phyloP scores from a whole-genome alignment of 2,797 vertebrate genomes.

The Anguilla megastoma region DNA sequence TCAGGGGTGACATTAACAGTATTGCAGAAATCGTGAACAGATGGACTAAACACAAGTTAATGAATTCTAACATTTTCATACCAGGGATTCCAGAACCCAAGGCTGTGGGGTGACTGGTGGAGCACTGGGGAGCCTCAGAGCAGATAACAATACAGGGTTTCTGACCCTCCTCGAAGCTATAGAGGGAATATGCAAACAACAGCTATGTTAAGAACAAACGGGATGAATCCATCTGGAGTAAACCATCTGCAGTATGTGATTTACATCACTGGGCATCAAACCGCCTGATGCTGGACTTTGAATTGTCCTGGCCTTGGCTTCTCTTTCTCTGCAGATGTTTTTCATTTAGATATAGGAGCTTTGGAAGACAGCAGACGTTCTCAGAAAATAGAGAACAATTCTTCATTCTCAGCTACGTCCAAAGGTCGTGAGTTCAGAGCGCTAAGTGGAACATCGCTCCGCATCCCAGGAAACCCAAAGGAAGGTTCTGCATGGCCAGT shows the following conservation, averaged over 20 bases:
- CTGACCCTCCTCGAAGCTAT: background rate
- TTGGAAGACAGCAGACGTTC: background rate
- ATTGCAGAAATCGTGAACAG: background rate
- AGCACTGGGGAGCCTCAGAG: background rate
- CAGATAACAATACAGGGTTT: background rate
- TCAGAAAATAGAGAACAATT: background rate
- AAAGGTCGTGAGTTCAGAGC: background rate
- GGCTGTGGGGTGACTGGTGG: background rate
- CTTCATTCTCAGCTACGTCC: background rate
- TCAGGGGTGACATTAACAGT: constrained; percentile 8
- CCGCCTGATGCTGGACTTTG: background rate
- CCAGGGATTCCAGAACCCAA: background rate
- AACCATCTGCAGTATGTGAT: background rate
- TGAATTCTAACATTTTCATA: constrained; percentile 10
- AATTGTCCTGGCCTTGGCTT: background rate
- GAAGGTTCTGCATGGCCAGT: background rate
- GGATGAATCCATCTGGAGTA: background rate
- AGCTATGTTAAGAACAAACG: background rate
- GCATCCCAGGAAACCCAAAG: background rate
- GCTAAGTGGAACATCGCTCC: background rate
- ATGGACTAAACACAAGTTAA: constrained; percentile 18
- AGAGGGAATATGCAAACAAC: background rate
- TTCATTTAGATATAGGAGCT: background rate
- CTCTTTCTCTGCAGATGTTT: background rate
- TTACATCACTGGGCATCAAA: background rate